Evolutionary conservation across 2,888 invertebrate species (phyloP).

Genomic region (Pollenia amentaria): DNA sequence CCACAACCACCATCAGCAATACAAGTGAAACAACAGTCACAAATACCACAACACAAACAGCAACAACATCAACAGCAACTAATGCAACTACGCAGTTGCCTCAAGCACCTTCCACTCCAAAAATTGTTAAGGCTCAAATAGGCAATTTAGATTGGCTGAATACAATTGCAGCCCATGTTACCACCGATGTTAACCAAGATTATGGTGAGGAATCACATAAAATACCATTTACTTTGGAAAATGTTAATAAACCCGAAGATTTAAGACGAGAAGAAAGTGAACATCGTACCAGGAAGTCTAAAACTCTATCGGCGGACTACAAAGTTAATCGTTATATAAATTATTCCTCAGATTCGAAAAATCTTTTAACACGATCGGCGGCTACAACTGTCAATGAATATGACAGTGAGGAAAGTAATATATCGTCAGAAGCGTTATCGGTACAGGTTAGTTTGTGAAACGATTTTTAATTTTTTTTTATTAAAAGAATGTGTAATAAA

Average conservation of each 20-base stretch:
- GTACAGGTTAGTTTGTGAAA: slow-evolving; percentile 78
- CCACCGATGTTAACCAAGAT: slow-evolving; percentile 55
- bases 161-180: slow-evolving; percentile 49
- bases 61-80: neutral
- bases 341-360: slow-evolving; percentile 81
- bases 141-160: slow-evolving; percentile 71
- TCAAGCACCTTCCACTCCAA: slow-evolving; percentile 76
- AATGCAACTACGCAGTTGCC: slow-evolving; percentile 60
- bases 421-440: slow-evolving; percentile 83
- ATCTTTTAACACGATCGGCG: slow-evolving; percentile 81
- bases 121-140: slow-evolving; percentile 75
- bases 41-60: slow-evolving; percentile 43
- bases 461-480: neutral
- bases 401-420: slow-evolving; percentile 79
- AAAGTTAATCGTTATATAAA: slow-evolving; percentile 81
- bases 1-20: slow-evolving; percentile 47
- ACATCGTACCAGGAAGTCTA: slow-evolving; percentile 82
- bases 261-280: slow-evolving; percentile 80
- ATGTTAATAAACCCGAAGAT: slow-evolving; percentile 81
- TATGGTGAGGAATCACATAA: slow-evolving; percentile 54
- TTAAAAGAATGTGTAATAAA: neutral
- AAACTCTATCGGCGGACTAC: slow-evolving; percentile 82
- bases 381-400: slow-evolving; percentile 79
- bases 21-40: slow-evolving; percentile 44
- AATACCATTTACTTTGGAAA: slow-evolving; percentile 81